Conservation (phyloP, 2,888 invertebrate genomes). For the Spicauda simplicius region DNA sequence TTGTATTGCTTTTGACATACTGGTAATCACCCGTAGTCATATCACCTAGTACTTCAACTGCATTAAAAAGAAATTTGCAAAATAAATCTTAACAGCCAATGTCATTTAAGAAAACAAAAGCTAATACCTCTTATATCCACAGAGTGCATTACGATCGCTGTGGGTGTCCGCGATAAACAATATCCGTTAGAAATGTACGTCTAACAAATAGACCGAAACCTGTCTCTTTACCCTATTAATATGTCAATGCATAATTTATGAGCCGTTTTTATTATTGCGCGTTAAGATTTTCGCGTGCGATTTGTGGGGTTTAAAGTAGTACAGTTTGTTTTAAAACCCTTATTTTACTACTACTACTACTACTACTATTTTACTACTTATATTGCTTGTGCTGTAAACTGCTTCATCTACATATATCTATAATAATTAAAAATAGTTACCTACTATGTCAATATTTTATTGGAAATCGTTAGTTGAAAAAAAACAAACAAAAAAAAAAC, state of each 20-base stretch:
- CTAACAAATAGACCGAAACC: slow-evolving; percentile 14
- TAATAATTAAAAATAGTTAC: no score
- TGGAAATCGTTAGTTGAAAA: no score
- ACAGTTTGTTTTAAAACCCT: not conserved
- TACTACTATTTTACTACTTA: no score
- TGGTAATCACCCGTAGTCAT: no score
- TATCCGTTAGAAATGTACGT: slow-evolving; percentile 4
- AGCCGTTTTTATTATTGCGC: slow-evolving; percentile 11
- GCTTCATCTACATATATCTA: no score
- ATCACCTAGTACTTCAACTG: no score
- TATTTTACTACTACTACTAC: no score
- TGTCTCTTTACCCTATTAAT: slow-evolving; percentile 26
- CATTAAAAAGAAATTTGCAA: no score
- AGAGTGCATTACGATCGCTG: slow-evolving; percentile 16
- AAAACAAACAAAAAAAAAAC: no score
- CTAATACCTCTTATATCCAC: slow-evolving; percentile 9
- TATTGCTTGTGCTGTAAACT: no score
- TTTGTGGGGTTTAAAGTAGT: not conserved
- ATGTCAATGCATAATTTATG: slow-evolving; percentile 20
- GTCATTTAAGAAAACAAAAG: slow-evolving; percentile 1
- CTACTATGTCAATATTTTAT: no score
- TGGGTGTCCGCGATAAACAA: slow-evolving; percentile 30
- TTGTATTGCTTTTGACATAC: no score
- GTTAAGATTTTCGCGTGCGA: not conserved
- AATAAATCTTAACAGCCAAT: not conserved